A percentile compares a stretch with the other conserved stretches of the same genome.
phyloP scores from a whole-genome alignment of 1,140 invertebrate species.

The Bactericera cockerelli region DNA sequence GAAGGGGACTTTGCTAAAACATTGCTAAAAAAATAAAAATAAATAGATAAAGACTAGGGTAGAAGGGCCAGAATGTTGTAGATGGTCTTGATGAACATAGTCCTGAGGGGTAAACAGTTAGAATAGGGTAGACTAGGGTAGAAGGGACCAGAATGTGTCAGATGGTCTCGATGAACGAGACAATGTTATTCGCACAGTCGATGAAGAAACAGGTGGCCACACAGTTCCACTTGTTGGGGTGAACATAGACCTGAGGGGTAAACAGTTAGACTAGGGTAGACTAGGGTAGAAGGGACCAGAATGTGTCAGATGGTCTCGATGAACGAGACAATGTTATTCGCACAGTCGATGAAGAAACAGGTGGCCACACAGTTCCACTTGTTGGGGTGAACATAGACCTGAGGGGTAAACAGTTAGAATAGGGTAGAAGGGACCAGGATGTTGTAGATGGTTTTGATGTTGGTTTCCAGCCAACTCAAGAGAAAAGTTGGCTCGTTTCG shows the following conservation, averaged over 20 bases:
- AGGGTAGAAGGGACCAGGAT: conserved; percentile 88
- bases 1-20: too few species aligned
- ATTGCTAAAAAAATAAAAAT: too few species aligned
- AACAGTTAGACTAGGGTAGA: too few species aligned
- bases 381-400: conserved; percentile 58
- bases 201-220: conserved; percentile 96
- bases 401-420: conserved; percentile 19
- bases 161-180: conserved; percentile 88
- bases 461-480: too few species aligned
- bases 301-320: conserved; percentile 88
- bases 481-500: too few species aligned
- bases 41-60: too few species aligned
- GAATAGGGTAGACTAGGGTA: too few species aligned
- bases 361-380: conserved; percentile 87
- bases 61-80: conserved; percentile 79
- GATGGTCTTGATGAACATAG: conserved; percentile 86
- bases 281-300: too few species aligned
- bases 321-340: conserved; percentile 86
- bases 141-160: conserved; percentile 81
- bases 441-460: conserved; percentile 81
- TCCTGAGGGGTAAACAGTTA: conserved; percentile 37
- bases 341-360: conserved; percentile 97
- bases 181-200: conserved; percentile 92
- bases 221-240: conserved; percentile 69
- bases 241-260: conserved; percentile 48